These are phyloP conservation scores for Onthophagus taurus DNA, from an alignment of 1,140 invertebrate genomes.

Conservation along the genomic window DNA sequence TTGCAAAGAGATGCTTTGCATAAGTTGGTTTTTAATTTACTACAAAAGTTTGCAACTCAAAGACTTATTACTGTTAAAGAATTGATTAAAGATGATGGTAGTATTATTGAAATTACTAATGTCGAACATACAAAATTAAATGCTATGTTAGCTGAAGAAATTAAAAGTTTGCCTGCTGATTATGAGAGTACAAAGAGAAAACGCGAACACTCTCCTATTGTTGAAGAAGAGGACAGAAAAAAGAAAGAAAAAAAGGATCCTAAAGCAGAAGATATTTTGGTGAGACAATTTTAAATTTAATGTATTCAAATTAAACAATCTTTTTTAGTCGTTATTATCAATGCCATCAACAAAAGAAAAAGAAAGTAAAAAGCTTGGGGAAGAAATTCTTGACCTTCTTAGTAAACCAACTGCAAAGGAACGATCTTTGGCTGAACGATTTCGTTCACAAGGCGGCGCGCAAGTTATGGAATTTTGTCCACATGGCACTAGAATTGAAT, in stretches of 20 bases:
- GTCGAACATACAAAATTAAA: constrained; percentile 62
- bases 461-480: constrained; percentile 96
- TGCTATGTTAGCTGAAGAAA: constrained; percentile 54
- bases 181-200: constrained; percentile 42
- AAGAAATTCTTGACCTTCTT: constrained; percentile 89
- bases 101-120: constrained; percentile 52
- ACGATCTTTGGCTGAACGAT: constrained; percentile 83
- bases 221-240: constrained; percentile 32
- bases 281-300: constrained; percentile 24
- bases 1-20: constrained; percentile 51
- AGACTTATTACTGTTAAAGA: constrained; percentile 69
- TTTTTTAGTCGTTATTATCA: constrained; percentile 70
- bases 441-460: constrained; percentile 87
- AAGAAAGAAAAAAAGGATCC: constrained; percentile 38
- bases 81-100: constrained; percentile 47
- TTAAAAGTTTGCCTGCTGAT: constrained; percentile 30
- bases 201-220: constrained; percentile 28
- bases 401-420: constrained; percentile 96
- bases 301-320: constrained; percentile 25
- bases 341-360: constrained; percentile 91
- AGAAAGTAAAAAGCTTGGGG: constrained; percentile 89
- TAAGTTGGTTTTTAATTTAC: constrained; percentile 60
- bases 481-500: constrained; percentile 87
- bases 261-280: constrained; percentile 56
- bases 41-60: constrained; percentile 82